A percentile compares a stretch with the other conserved stretches of the same genome.
Evolutionary conservation across 53 echinoderm and acorn worm species (phyloP).

Genomic region (Paelopatides confundens): DNA sequence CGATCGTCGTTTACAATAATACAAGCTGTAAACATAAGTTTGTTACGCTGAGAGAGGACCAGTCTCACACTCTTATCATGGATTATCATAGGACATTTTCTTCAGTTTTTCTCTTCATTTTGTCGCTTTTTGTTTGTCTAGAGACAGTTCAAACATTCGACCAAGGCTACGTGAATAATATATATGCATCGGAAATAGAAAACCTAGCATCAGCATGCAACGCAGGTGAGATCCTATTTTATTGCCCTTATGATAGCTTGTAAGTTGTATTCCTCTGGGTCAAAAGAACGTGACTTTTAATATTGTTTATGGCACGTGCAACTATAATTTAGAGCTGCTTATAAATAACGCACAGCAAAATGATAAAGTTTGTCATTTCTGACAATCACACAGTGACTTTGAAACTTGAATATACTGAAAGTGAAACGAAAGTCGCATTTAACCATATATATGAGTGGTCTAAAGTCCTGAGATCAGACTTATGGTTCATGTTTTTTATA

Average conservation of each 20-base stretch:
- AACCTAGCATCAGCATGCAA: slow-evolving; percentile 37
- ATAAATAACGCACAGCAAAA: too few species aligned
- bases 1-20: too few species aligned
- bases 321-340: too few species aligned
- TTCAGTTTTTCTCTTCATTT: not conserved
- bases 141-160: slow-evolving; percentile 28
- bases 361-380: too few species aligned
- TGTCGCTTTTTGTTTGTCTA: not conserved
- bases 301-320: too few species aligned
- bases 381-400: too few species aligned
- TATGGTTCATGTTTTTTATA: too few species aligned
- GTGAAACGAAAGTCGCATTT: too few species aligned
- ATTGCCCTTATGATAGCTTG: not conserved
- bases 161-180: slow-evolving; percentile 24
- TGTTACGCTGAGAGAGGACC: not conserved
- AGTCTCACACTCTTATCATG: not conserved
- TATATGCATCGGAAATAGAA: slow-evolving; percentile 31
- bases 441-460: too few species aligned
- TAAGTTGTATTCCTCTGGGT: slow-evolving; percentile 13
- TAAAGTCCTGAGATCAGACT: too few species aligned
- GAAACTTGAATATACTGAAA: too few species aligned
- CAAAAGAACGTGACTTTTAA: not conserved
- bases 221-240: slow-evolving; percentile 21
- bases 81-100: not conserved
- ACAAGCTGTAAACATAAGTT: too few species aligned